Percentiles rank a stretch among this genome's conserved stretches.
Evolutionary conservation across 2,797 vertebrate genomes (phyloP).

Genomic region (Halcyon badia): DNA sequence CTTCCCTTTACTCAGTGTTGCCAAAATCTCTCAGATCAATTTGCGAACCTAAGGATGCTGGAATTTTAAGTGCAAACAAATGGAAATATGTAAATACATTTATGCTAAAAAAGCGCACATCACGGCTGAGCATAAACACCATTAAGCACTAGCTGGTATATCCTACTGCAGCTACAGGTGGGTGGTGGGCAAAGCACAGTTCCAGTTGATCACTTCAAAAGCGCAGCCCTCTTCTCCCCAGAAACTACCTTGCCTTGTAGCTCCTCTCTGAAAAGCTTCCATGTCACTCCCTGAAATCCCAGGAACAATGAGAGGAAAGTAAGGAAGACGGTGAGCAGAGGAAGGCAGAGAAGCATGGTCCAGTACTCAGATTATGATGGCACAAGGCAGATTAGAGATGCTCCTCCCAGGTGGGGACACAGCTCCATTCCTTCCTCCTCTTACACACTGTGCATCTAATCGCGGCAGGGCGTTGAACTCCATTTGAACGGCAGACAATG

Average conservation of each 20-base stretch:
- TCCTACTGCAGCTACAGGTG: background rate
- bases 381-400: background rate
- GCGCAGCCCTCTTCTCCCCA: background rate
- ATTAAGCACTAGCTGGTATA: background rate
- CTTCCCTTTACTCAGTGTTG: background rate
- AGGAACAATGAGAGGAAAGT: background rate
- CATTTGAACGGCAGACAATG: constrained; percentile 27
- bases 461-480: background rate
- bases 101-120: background rate
- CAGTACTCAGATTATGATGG: background rate
- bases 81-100: background rate
- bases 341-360: background rate
- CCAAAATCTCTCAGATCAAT: background rate
- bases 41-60: background rate
- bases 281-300: background rate
- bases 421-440: constrained; percentile 13
- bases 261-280: constrained; percentile 25
- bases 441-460: background rate
- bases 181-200: background rate
- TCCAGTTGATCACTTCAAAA: background rate
- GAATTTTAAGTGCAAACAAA: background rate
- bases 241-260: background rate
- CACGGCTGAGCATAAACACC: background rate
- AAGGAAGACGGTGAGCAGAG: background rate
- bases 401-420: background rate